Percentiles rank a stretch among this genome's conserved stretches.
Conservation (phyloP, 1,140 invertebrate species). For the Drosophila rufa region DNA sequence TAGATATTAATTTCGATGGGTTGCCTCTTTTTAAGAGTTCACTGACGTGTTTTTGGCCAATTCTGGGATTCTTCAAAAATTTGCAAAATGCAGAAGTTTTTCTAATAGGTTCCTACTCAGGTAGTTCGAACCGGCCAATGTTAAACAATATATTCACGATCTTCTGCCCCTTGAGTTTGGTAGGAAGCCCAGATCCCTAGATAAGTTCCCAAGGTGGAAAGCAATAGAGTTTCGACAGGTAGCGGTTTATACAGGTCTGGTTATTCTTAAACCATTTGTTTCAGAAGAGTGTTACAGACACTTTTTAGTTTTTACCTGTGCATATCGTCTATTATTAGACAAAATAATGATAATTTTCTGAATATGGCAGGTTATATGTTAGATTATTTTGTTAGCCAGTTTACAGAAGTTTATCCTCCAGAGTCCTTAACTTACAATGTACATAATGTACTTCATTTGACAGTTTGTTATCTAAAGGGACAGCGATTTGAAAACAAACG, state of each 20-base stretch:
- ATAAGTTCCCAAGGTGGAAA: background rate
- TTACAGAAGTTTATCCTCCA: background rate
- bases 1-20: slow-evolving; percentile 1
- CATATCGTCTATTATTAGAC: too few species aligned
- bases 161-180: background rate
- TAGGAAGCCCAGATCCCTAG: background rate
- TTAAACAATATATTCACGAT: background rate
- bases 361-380: background rate
- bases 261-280: background rate
- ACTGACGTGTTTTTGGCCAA: background rate
- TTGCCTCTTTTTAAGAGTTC: background rate
- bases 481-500: too few species aligned
- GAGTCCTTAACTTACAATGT: too few species aligned
- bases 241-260: background rate
- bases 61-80: background rate
- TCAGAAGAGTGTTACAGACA: background rate
- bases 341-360: too few species aligned
- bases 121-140: background rate
- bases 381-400: background rate
- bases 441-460: too few species aligned
- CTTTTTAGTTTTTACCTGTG: background rate
- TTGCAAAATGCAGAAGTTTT: background rate
- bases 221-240: background rate
- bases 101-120: background rate
- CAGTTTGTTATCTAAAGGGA: too few species aligned